Evolutionary conservation across 2,888 invertebrate species (phyloP).

Genomic region (Tenodera sinensis): DNA sequence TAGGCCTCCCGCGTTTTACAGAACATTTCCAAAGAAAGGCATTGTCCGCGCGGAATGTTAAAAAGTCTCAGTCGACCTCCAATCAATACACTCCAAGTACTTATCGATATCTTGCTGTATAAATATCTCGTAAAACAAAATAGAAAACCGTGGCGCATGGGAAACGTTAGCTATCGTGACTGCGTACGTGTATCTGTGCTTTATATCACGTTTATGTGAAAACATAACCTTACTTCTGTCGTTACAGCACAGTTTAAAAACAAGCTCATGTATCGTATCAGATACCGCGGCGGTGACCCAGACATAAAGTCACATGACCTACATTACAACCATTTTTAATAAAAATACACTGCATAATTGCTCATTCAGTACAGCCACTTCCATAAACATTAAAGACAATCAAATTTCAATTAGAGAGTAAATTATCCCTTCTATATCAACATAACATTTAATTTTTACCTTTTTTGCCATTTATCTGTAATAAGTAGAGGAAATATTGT

Average conservation of each 20-base stretch:
- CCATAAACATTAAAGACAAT: no score
- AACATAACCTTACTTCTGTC: background rate
- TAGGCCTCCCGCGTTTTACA: background rate
- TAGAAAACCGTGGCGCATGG: background rate
- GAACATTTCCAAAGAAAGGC: background rate
- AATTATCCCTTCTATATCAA: no score
- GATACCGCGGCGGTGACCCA: background rate
- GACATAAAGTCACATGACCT: background rate
- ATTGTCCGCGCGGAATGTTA: background rate
- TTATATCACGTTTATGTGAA: background rate
- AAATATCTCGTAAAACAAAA: background rate
- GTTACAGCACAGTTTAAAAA: background rate
- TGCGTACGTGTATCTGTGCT: background rate
- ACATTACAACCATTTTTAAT: no score
- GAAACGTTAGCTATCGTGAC: background rate
- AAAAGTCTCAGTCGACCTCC: background rate
- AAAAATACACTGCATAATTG: no score
- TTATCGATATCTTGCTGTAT: background rate
- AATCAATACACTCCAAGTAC: background rate
- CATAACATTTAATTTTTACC: no score
- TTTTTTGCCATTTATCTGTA: no score
- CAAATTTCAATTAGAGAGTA: no score
- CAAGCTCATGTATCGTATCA: background rate
- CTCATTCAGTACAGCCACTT: no score
- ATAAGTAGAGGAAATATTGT: no score